Base-by-base conservation (phyloP, 2,888 invertebrate species). In the Leucophora obtusa region DNA sequence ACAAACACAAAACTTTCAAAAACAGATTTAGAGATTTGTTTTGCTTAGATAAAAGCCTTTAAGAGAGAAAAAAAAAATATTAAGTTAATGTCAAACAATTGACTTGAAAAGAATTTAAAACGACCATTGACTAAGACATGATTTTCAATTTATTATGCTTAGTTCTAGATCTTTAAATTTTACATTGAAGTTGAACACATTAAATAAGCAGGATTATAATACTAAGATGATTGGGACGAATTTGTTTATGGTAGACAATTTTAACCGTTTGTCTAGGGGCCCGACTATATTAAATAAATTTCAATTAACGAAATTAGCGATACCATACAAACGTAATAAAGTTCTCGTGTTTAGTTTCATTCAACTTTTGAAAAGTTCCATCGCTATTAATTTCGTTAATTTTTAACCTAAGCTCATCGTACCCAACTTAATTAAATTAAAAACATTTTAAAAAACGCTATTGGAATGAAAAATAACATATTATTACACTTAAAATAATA, bases 91-190 rank as follows among this genome's bases (percentile, higher is more conserved):
- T 17, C 54, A 60, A 53, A 50, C 65, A 43, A 66, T 72, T 77
- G 54, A 50, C 66, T 76, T 24, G 3, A 38, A 63, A 71, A 50
- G 65, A 71, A 77, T 77, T 71, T 71, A 53, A 65, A 77, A 47
- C 59, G 50, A 62, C 60, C 71, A 38, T 72, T 50, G 35, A 60
- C 54, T 43, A 59, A 59, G 59, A 50, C 77, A 68, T 78, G 77
- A 72, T 78, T 78, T 68, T 9, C 54, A 78, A 78, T 78, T 66
- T 72, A 47, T 66, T 66, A 66, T 62, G 77, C 77, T 66, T 66
- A 60, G 17, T 50, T 68, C 24, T 14, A 65, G 17, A 69, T 58
- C 43, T 28, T 47, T n/a, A 47, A 47, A 47, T 10, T 38, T 38
- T 38, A 38, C 2, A 38, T 47, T 47, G 14, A 14, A 47, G 14